Evolutionary conservation across 1,140 invertebrate genomes (phyloP).

Genomic region (silkworm (Bombyx mori)): DNA sequence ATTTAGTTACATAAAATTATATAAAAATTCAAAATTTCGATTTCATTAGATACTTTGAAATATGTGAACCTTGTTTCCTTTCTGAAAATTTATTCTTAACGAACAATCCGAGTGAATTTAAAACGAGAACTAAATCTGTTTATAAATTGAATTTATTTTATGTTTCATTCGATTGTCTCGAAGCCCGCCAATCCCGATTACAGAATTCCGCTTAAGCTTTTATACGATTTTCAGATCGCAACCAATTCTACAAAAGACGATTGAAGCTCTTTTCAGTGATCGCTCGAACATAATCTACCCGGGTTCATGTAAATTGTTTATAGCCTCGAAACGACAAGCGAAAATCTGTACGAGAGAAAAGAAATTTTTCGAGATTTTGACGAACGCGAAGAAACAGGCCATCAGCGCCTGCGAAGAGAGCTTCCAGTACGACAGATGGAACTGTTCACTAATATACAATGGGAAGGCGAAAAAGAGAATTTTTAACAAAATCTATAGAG

Average conservation of each 20-base stretch:
- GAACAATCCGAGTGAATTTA: background rate
- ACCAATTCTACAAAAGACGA: constrained; percentile 48
- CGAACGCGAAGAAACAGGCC: constrained; percentile 69
- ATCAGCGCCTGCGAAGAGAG: constrained; percentile 72
- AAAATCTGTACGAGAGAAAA: constrained; percentile 70
- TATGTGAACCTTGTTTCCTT: too few relatives aligned
- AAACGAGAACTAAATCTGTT: background rate
- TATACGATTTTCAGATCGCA: constrained; percentile 39
- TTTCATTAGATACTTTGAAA: too few relatives aligned
- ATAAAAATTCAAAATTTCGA: too few relatives aligned
- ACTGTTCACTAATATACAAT: constrained; percentile 71
- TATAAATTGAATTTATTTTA: constrained; percentile 1
- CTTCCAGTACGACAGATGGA: constrained; percentile 76
- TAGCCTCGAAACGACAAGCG: constrained; percentile 38
- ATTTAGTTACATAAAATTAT: too few relatives aligned
- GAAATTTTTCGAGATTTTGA: constrained; percentile 65
- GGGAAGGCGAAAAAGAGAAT: constrained; percentile 68
- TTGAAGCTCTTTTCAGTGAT: constrained; percentile 48
- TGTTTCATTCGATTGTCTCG: background rate
- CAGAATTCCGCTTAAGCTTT: background rate
- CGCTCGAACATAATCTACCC: constrained; percentile 41
- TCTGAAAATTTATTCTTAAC: background rate
- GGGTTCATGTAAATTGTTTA: constrained; percentile 39
- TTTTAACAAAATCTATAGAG: constrained; percentile 76
- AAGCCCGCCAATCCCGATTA: background rate